Conservation (phyloP, 2,113 vertebrate genomes). For the Eublepharis macularius region DNA sequence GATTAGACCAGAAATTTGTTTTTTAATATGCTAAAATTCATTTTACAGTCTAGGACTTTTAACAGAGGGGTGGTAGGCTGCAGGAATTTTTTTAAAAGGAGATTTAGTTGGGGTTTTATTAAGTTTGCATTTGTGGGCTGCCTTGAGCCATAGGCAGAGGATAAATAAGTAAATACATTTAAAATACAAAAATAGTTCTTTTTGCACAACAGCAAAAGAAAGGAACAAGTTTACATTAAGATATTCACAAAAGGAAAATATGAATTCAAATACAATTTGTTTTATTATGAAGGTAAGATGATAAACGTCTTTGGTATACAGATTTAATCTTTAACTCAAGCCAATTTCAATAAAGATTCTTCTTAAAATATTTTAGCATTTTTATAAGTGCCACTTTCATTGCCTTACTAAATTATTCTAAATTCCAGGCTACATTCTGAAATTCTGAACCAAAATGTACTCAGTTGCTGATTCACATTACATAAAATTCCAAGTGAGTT, state of each 20-base stretch:
- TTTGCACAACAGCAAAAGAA: background rate
- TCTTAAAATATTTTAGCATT: background rate
- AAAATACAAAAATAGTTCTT: background rate
- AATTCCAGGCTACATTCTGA: background rate
- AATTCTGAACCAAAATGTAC: background rate
- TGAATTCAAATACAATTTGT: background rate
- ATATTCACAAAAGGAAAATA: background rate
- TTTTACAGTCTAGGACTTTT: too few relatives aligned
- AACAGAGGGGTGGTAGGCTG: too few relatives aligned
- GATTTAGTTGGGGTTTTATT: too few relatives aligned
- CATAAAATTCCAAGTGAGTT: background rate
- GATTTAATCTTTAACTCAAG: background rate
- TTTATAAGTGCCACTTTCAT: background rate
- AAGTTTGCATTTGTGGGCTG: too few relatives aligned
- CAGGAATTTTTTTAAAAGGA: too few relatives aligned
- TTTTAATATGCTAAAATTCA: background rate
- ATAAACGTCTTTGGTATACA: background rate
- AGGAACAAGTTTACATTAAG: background rate
- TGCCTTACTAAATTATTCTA: background rate
- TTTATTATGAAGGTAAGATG: background rate
- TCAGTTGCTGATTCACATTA: background rate
- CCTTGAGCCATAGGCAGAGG: too few relatives aligned
- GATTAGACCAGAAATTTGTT: background rate
- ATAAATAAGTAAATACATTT: background rate
- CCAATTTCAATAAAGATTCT: background rate